Base-by-base conservation (phyloP, 53 echinoderm and acorn worm genomes). In the Mesocentrotus franciscanus region DNA sequence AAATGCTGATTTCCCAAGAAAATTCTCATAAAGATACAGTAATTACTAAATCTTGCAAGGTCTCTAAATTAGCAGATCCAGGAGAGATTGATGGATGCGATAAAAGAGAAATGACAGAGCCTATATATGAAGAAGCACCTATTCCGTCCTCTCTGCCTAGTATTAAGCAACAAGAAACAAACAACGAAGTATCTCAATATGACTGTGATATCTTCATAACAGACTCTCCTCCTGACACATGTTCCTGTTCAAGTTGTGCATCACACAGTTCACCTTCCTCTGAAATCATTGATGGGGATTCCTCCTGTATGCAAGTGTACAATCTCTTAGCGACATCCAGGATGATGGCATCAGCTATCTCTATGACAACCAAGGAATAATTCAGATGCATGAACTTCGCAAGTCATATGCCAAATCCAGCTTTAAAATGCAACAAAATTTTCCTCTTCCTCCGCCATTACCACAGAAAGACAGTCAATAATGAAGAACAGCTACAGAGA, bases 101-200 rank as follows among this genome's bases (percentile, higher is more conserved):
- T 20, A 81, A 0, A 42, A 42, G 13, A 11, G 81, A 39, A 17
- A 11, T 18, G 2, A 36, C 81, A 17, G 81, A 81, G 81, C 42
- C 81, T 1, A 81, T 81, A 42, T 81, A 81, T 81, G 81, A 81
- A 81, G 81, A 81, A 81, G 33, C 81, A 16, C 17, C 81, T 15
- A 33, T 1, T 42, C 30, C 22, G 1, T 81, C 15, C 42, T 8
- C 81, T 20, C 42, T 81, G 4, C 11, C 36, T 2, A 20, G 18
- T 29, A 11, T 16, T 64, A 39, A 12, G 81, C 36, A 81, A 11
- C 81, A 16, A 81, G 33, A 33, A 17, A 36, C 81, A 10, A 81
- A 20, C 18, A 81, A 81, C 20, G 81, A 81, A 7, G 15, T 20
- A 36, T 81, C 36, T 5, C 9, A 33, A 1, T 81, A 81, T 42